Evolutionary conservation across 2,797 vertebrate genomes (phyloP).

Genomic region (Perodicticus potto): DNA sequence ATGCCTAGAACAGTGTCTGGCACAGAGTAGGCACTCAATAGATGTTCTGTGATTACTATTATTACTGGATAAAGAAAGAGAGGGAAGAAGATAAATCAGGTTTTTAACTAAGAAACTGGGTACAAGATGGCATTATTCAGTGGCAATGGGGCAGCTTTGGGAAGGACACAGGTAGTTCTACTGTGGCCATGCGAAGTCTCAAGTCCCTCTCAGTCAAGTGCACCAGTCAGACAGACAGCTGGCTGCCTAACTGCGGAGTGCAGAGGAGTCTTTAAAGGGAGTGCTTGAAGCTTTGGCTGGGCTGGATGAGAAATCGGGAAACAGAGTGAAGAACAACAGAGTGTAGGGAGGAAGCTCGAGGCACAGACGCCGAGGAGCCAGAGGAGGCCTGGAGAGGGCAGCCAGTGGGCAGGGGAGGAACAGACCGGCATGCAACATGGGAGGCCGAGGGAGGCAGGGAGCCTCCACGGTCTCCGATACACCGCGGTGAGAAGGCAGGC

Average conservation of each 20-base stretch:
- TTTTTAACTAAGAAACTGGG: constrained; percentile 1
- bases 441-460: not conserved
- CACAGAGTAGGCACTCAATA: not conserved
- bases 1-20: not conserved
- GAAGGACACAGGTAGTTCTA: not conserved
- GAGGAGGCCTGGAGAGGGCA: not conserved
- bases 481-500: too few species aligned
- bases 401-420: not conserved
- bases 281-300: not conserved
- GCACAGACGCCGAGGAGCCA: not conserved
- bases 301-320: not conserved
- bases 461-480: not conserved
- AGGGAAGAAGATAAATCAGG: not conserved
- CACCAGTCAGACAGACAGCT: not conserved
- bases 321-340: not conserved
- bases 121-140: not conserved
- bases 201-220: too few species aligned
- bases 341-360: not conserved
- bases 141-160: not conserved
- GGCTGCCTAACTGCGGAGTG: not conserved
- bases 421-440: fast-evolving
- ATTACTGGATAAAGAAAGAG: not conserved
- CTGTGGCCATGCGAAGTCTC: too few species aligned
- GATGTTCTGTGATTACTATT: not conserved
- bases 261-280: too few species aligned